Base-by-base conservation (phyloP, 2,888 invertebrate species). In the Notodonta dromedarius region DNA sequence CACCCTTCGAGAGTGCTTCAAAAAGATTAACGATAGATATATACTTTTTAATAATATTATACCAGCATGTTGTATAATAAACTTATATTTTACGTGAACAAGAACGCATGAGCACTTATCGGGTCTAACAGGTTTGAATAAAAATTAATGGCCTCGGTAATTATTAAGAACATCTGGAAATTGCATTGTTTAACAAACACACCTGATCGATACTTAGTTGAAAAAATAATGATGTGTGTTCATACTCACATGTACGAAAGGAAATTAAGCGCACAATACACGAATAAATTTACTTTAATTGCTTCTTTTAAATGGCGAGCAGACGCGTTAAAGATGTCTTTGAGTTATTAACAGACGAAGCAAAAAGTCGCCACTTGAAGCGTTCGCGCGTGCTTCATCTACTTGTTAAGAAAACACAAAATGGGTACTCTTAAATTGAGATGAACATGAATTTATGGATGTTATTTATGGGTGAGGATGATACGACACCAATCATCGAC, bases 271-370 rank as follows among this genome's bases (percentile, higher is more conserved):
- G 63, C 59, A 71, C 65, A 76, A 77, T 76, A 75, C 66, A 67
- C 63, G 63, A 72, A 71, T 65, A 63, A 71, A 72, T 73, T 74
- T 68, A 73, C 77, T 69, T 24, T 74, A 77, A 79, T 77, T 73
- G 70, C 66, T 72, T 70, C 67, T 80, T 79, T 76, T 73, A 74
- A 76, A 76, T 69, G 67, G 70, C 73, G 68, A 9, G 66, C 65
- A 61, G 65, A 66, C 56, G 61, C 60, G 51, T 65, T 69, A 74
- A 77, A 76, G 72, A 81, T 75, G 74, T 71, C 65, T 75, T 57
- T 66, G 58, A 66, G 75, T 73, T 80, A 74, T 78, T 75, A 72
- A 66, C 63, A 62, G 60, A 65, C 63, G 62, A 60, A 60, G 63
- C 74, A 78, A 81, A 80, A 80, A 76, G 66, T 71, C 39, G 55